A percentile compares a stretch with the other conserved stretches of the same genome.
These are phyloP conservation scores for Drosophila subquinaria DNA, from an alignment of 2,888 invertebrate species.

Conservation along the genomic window DNA sequence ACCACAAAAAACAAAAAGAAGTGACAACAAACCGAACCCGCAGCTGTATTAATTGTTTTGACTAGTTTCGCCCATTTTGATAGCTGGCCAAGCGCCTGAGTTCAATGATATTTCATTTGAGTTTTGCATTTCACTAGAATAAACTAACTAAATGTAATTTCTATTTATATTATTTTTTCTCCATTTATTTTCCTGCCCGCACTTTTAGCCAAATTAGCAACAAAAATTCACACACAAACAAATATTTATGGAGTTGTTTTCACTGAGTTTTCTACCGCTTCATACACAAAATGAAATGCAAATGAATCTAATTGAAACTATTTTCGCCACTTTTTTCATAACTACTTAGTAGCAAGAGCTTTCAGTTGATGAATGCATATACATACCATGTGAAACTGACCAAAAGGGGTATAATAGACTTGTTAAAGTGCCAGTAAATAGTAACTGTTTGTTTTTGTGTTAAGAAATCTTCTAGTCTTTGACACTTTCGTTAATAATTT, in stretches of 20 bases:
- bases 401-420: neutral
- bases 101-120: slow-evolving; percentile 33
- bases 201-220: slow-evolving; percentile 42
- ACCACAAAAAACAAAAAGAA: slow-evolving; percentile 1
- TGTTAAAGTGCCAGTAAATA: neutral
- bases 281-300: slow-evolving; percentile 16
- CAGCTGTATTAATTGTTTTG: slow-evolving; percentile 46
- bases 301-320: slow-evolving; percentile 43
- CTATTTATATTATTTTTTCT: slow-evolving; percentile 4
- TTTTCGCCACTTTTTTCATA: slow-evolving; percentile 24
- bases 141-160: slow-evolving; percentile 22
- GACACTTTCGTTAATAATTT: neutral
- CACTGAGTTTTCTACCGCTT: slow-evolving; percentile 18
- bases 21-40: slow-evolving; percentile 23
- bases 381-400: neutral
- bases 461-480: neutral
- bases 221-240: slow-evolving; percentile 22
- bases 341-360: neutral
- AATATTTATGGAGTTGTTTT: slow-evolving; percentile 30
- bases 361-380: slow-evolving; percentile 5
- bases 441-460: neutral
- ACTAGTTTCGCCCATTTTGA: slow-evolving; percentile 35
- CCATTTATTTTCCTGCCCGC: slow-evolving; percentile 11
- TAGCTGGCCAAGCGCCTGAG: slow-evolving; percentile 10
- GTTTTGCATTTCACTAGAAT: slow-evolving; percentile 15